Conservation (phyloP, 2,113 vertebrate genomes). For the Uria aalge region DNA sequence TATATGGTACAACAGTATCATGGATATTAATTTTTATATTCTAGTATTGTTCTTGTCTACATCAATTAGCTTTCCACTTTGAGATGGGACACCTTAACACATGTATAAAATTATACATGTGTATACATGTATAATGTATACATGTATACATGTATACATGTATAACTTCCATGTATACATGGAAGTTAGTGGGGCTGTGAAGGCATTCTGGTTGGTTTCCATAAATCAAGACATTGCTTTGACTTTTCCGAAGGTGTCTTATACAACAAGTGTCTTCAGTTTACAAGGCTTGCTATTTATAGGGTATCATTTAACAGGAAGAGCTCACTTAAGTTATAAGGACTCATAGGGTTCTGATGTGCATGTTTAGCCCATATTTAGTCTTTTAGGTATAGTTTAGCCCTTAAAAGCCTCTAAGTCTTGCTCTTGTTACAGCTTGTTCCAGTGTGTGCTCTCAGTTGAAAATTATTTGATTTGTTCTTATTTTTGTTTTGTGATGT, state of each 20-base stretch:
- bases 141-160: too few species aligned
- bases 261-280: background rate
- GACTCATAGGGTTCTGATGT: background rate
- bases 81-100: background rate
- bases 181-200: background rate
- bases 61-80: background rate
- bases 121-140: too few species aligned
- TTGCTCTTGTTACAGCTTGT: background rate
- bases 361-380: background rate
- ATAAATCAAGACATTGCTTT: background rate
- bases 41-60: background rate
- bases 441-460: background rate
- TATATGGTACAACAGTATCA: background rate
- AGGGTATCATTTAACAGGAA: background rate
- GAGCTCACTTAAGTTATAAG: background rate
- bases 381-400: background rate
- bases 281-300: background rate
- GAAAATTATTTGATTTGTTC: background rate
- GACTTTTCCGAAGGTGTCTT: background rate
- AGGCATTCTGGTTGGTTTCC: background rate
- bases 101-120: background rate
- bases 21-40: background rate
- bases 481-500: background rate
- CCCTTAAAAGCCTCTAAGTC: background rate
- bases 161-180: too few species aligned